Evolutionary conservation across 2,888 invertebrate genomes (phyloP).

Genomic region (Argyra leucocephala): DNA sequence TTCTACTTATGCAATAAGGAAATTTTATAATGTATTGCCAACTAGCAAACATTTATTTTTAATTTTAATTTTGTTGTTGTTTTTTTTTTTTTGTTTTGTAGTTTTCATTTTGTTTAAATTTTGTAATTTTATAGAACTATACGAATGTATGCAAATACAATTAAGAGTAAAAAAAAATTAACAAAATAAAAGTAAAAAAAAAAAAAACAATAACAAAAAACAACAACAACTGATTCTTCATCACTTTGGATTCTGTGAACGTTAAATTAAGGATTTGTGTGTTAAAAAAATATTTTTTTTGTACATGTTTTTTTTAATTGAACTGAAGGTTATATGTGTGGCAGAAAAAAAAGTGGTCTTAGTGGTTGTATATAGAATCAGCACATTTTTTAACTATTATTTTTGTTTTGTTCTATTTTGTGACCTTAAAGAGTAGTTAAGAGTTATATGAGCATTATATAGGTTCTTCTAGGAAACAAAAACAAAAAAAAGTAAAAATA

Average conservation of each 20-base stretch:
- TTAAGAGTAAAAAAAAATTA: too few relatives aligned
- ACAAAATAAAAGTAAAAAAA: too few relatives aligned
- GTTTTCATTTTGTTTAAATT: background rate
- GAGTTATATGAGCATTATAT: too few relatives aligned
- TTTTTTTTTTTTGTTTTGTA: background rate
- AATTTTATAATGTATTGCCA: too few relatives aligned
- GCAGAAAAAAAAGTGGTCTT: background rate
- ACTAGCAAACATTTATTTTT: too few relatives aligned
- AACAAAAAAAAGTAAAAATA: background rate
- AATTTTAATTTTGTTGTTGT: background rate
- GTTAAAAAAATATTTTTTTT: background rate
- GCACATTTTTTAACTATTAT: too few relatives aligned
- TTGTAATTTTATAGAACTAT: too few relatives aligned
- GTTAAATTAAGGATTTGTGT: background rate
- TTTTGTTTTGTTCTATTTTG: background rate
- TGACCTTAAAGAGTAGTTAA: constrained; percentile 2
- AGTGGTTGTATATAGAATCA: background rate
- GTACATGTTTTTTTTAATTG: background rate
- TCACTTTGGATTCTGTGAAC: background rate
- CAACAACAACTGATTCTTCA: background rate
- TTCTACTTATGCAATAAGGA: too few relatives aligned
- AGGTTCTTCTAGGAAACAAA: too few relatives aligned
- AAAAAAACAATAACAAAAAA: too few relatives aligned
- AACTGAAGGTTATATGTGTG: background rate
- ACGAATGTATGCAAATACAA: too few relatives aligned